Percentiles rank a stretch among this genome's conserved stretches.
Evolutionary conservation across 1,140 invertebrate species (phyloP).

Genomic region (Epicauta chinensis): DNA sequence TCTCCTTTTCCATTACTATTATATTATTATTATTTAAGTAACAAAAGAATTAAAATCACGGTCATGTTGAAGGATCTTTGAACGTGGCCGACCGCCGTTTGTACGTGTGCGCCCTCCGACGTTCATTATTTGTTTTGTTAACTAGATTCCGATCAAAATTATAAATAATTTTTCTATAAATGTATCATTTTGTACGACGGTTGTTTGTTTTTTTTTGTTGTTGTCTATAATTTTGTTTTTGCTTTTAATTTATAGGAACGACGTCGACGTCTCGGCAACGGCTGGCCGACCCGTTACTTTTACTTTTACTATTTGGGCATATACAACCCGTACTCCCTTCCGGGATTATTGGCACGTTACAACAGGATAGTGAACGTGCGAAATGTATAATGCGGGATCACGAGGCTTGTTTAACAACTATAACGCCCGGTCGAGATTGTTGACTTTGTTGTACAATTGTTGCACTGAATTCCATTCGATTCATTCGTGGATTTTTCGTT

Average conservation of each 20-base stretch:
- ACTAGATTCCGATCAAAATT: too few species aligned
- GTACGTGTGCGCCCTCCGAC: too few species aligned
- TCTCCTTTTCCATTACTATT: too few species aligned
- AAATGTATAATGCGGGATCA: conserved; percentile 39
- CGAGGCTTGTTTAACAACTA: conserved; percentile 74
- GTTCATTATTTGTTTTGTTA: too few species aligned
- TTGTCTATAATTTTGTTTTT: too few species aligned
- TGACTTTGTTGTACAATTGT: conserved; percentile 45
- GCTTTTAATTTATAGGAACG: too few species aligned
- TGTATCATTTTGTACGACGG: too few species aligned
- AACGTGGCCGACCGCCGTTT: too few species aligned
- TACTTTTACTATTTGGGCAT: conserved; percentile 6
- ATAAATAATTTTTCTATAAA: too few species aligned
- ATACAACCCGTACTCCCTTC: conserved; percentile 8
- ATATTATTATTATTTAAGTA: conserved; percentile 39
- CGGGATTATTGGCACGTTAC: conserved; percentile 8
- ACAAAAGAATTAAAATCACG: conserved; percentile 39
- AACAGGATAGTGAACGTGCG: conserved; percentile 16
- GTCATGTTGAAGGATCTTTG: too few species aligned
- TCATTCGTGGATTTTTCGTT: conserved; percentile 59
- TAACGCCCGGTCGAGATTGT: conserved; percentile 76
- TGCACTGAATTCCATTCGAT: conserved; percentile 54
- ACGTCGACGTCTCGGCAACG: too few species aligned
- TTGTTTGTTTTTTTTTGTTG: too few species aligned
- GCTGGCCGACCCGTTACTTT: conserved; percentile 10